phyloP scores from a whole-genome alignment of 2,888 invertebrate genomes.

The Blera fallax region DNA sequence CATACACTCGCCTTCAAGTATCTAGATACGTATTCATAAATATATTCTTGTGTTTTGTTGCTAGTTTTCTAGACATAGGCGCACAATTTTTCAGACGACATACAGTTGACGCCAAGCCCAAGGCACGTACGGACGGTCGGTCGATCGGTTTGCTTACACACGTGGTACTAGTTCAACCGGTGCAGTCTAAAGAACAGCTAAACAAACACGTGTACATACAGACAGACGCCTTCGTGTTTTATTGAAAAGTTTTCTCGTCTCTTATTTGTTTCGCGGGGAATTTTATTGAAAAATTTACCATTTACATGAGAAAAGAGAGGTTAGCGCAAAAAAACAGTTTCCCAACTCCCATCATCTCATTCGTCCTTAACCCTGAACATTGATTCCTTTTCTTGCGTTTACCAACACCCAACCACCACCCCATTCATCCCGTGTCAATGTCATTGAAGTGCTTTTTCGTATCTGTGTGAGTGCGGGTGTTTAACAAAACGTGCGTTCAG shows the following conservation, averaged over 20 bases:
- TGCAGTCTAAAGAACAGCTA: conserved; percentile 4
- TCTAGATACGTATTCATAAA: conserved; percentile 43
- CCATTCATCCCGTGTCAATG: conserved; percentile 4
- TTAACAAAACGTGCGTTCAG: conserved; percentile 2
- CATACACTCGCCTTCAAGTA: conserved; percentile 44
- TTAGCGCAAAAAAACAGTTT: conserved; percentile 20
- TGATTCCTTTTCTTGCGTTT: neutral
- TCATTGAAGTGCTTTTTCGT: conserved; percentile 12
- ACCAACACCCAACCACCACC: neutral
- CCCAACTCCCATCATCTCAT: neutral
- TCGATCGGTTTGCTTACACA: conserved; percentile 2
- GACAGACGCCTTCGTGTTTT: neutral
- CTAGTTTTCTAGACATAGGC: conserved; percentile 37
- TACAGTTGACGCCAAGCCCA: conserved; percentile 60
- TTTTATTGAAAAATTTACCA: conserved; percentile 10
- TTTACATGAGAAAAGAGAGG: conserved; percentile 10
- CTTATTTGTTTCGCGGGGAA: neutral
- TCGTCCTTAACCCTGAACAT: conserved; percentile 22
- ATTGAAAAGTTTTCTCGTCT: neutral
- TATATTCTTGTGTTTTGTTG: conserved; percentile 24
- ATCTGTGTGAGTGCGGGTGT: conserved; percentile 18
- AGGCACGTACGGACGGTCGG: conserved; percentile 57
- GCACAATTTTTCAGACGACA: conserved; percentile 15
- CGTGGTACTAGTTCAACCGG: conserved; percentile 12
- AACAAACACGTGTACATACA: too few species aligned